Percentiles rank a stretch among this genome's conserved stretches.
Evolutionary conservation across 1,140 invertebrate genomes (phyloP).

Genomic region (Formica exsecta): DNA sequence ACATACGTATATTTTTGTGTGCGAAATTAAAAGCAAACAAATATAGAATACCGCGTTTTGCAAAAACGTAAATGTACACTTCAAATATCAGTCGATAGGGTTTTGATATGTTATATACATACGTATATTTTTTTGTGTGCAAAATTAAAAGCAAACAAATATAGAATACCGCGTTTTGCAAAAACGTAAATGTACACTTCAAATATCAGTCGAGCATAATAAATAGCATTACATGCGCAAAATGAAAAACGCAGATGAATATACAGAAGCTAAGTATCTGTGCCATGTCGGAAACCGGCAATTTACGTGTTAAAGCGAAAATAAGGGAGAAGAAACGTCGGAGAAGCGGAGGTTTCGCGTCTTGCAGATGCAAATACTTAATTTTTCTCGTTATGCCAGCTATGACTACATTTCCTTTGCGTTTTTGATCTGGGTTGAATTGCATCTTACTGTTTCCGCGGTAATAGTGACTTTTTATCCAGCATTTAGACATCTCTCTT

Average conservation of each 20-base stretch:
- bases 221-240: constrained; percentile 22
- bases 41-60: not conserved
- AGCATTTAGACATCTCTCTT: constrained; percentile 47
- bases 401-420: constrained; percentile 37
- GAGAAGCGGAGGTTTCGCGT: constrained; percentile 42
- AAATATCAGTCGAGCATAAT: constrained; percentile 29
- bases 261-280: constrained; percentile 46
- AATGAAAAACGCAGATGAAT: constrained; percentile 55
- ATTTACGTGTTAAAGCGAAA: constrained; percentile 71
- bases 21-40: not conserved
- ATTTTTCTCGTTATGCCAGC: constrained; percentile 44
- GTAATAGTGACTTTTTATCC: constrained; percentile 60
- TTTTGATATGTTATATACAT: not conserved
- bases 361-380: constrained; percentile 76
- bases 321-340: constrained; percentile 47
- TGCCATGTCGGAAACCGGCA: constrained; percentile 52
- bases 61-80: constrained; percentile 29
- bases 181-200: constrained; percentile 30
- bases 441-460: constrained; percentile 54
- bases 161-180: not conserved
- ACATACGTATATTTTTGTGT: not conserved
- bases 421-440: constrained; percentile 56
- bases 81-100: constrained; percentile 3
- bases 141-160: not conserved
- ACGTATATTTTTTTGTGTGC: not conserved